Base-by-base conservation (phyloP, 92 coral and sea anemone genomes). In the Scolanthus callimorphus region DNA sequence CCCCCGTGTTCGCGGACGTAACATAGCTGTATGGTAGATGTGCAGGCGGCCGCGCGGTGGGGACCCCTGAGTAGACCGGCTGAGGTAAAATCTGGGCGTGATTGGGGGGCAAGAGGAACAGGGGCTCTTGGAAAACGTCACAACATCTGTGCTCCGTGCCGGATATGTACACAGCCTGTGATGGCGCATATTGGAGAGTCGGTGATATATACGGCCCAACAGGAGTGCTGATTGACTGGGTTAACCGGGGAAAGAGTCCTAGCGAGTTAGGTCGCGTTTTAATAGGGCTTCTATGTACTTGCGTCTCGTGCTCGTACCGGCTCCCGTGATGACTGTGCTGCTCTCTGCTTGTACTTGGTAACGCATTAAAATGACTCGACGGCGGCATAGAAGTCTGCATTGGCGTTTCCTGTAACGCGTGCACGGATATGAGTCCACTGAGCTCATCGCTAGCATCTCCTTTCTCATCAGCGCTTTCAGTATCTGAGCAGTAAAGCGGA, bases 401-500 rank as follows among this genome's bases (percentile, higher is more conserved):
- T 15, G 60, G 28, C 20, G 20, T 29, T 44, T 68, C 57, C 15
- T 41, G 49, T 11, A 56, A 19, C 21, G 62, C 0, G 11, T 51
- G 73, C 26, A 41, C 25, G 28, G 21, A 38, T 21, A 55, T 37
- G 28, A 67, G 27, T 15, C 49, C 73, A 17, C 63, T 52, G 41
- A 77, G 12, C 27, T 67, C 71, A 2, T 76, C 71, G 1, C 74
- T 67, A 17, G 62, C 51, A 28, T 85, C 92, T 9, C 88, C 86
- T 10, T 86, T 86, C 79, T 86, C 95, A 47, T 86, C 95, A 3
- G 88, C 95, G 27, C 95, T 86, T 57, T 86, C 95, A 39, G 95
- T 86, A 31, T 86, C 95, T 0, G 95, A 86, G 62, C 95, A 75
- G 29, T 71, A 77, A 4, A 79, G 27, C 10, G 39, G 63, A n/a